Evolutionary conservation across 2,888 invertebrate species (phyloP), one percentile per base, ranked within the genome.

Genomic region (Hofmannophila pseudospretella): DNA sequence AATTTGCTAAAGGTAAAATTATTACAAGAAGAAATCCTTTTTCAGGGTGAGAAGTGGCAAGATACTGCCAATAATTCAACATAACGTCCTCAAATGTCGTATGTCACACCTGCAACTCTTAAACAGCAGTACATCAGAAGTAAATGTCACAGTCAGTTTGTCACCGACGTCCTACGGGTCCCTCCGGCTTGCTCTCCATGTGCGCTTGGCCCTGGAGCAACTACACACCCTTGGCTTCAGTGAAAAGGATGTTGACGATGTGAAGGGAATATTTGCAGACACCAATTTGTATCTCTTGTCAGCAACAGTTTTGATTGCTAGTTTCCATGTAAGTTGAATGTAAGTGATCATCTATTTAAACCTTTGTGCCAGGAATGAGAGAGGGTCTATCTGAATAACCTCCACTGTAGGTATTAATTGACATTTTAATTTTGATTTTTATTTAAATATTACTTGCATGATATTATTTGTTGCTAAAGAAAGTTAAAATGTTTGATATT

Each of bases 251-350:
- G 88, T 97, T 22, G 99, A 99, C 78, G 98, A 99, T 86, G 93
- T 97, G 0, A 98, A 98, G 75, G 95, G 96, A 34, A 94, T 99
- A 54, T 97, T 99, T 78, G 94, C 96, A 0, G 98, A 98, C 62
- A 98, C 98, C 0, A 98, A 98, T 73, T 88, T 98, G 27, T 96
- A 96, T 71, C 89, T 99, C 40, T 80, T 99, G 28, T 93, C 95
- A 51, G 91, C 95, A 36, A 99, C 99, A 1, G 91, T 99, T 50
- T 88, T 95, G 56, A 94, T 99, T 49, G 95, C 97, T 23, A 94
- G 96, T 50, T 89, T 96, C 62, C 99, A 99, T 90, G 97, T 98
- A 85, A 92, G 95, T 89, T 39, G 16, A 16, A n/a, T n/a, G n/a
- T n/a, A n/a, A n/a, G n/a, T n/a, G n/a, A n/a, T n/a, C n/a, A n/a